Base-by-base conservation (phyloP, 2,113 vertebrate species). In the Acanthochromis polyacanthus region DNA sequence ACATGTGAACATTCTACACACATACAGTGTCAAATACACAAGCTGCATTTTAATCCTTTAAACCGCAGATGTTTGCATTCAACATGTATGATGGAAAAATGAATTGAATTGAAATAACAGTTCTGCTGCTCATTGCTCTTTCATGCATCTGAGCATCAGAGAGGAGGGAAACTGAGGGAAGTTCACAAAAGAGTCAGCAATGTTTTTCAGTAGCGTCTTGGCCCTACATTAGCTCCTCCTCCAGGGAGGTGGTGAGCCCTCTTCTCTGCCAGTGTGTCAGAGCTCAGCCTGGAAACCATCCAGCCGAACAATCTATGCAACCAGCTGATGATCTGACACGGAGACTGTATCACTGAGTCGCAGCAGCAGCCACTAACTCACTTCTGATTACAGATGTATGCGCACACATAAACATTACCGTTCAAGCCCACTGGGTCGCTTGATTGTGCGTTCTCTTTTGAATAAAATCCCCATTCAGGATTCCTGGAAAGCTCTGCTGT, bases 191-290 rank as follows among this genome's bases (percentile, higher is more conserved):
- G n/a, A 77, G 64, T 86, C 64, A 46, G 50, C 12, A 16, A 7
- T 58, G 50, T 81, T 75, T 81, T 80, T 69, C 40, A 15, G 55
- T 1, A 16, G 64, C 40, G 25, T 51, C 70, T 71, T 28, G 2
- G 28, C 60, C 15, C 0, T 38, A 32, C 55, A 10, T 53, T 38
- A 32, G 68, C 72, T 14, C 40, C 72, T 57, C 57, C 65, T 58
- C 50, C 71, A 1, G 67, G 52, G 30, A 57, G 74, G 70, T 40
- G 55, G 60, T 3, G 23, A 69, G 60, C 55, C 65, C 17, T 9
- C 59, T 80, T 59, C 52, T 61, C 74, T 82, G 80, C 71, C 76
- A 67, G 22, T 51, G 60, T 84, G 66, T 78, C 73, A 52, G 23
- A 14, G 60, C 43, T 0, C 10, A 75, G 57, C 45, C 36, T 76